A percentile compares a stretch with the other conserved stretches of the same genome.
These are phyloP conservation scores for Penaeus chinensis DNA, from an alignment of 1,140 invertebrate genomes.

Conservation along the genomic window DNA sequence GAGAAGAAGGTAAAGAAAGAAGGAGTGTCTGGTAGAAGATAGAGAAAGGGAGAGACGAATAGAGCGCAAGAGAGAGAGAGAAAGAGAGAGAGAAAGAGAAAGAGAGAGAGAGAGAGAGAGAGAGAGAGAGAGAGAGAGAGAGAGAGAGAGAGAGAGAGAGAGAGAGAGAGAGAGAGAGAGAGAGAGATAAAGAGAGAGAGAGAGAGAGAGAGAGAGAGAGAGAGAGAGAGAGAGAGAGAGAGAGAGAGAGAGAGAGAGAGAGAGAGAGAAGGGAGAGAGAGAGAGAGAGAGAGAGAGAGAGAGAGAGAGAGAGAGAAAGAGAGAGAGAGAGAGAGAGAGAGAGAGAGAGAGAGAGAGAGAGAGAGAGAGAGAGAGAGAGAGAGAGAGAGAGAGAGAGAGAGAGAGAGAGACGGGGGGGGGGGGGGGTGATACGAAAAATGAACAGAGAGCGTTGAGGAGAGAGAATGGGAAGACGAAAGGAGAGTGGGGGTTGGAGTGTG, in stretches of 20 bases:
- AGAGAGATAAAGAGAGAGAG: conserved; percentile 27
- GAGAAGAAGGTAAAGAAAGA: no score
- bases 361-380: no score
- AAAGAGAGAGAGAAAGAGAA: not conserved
- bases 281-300: no score
- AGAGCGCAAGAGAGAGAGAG: not conserved
- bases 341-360: no score
- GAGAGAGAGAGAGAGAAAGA: not conserved
- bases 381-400: no score
- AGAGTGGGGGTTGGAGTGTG: no score
- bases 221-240: conserved; percentile 36
- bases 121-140: not conserved
- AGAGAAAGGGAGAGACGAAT: not conserved
- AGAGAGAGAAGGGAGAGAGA: not conserved
- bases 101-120: not conserved
- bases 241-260: conserved; percentile 35
- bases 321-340: no score
- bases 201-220: conserved; percentile 36
- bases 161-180: conserved; percentile 26
- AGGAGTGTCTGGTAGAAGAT: not conserved
- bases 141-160: conserved; percentile 23
- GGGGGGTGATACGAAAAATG: no score
- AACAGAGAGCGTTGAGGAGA: no score
- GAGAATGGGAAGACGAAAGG: no score
- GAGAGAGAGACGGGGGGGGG: no score